Evolutionary conservation across 2,113 vertebrate genomes (phyloP).

Genomic region (Larimichthys crocea): DNA sequence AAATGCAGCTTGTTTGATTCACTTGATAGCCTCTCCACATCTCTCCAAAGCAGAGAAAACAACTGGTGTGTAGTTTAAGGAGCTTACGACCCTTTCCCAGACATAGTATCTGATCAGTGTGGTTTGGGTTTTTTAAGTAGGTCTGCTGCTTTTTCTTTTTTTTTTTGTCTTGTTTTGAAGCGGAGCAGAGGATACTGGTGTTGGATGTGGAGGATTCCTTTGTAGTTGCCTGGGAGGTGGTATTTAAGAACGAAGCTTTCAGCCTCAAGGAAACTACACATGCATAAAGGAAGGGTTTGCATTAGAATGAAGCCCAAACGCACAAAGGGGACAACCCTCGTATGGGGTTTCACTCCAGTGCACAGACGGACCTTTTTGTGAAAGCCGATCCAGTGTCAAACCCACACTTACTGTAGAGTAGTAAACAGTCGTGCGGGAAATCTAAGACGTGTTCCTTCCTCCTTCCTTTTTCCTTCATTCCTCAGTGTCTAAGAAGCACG

Average conservation of each 20-base stretch:
- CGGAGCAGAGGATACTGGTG: slow-evolving; percentile 50
- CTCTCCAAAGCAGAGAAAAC: slow-evolving; percentile 45
- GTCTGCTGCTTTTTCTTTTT: not conserved
- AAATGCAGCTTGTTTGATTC: slow-evolving; percentile 29
- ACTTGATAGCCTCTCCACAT: slow-evolving; percentile 44
- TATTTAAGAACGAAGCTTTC: slow-evolving; percentile 54
- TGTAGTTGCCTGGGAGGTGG: slow-evolving; percentile 70
- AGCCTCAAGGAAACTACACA: slow-evolving; percentile 55
- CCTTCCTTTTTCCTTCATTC: not conserved
- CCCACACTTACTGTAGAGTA: slow-evolving; percentile 16
- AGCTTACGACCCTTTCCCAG: slow-evolving; percentile 65
- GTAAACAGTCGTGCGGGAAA: not conserved
- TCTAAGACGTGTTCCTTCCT: slow-evolving; percentile 18
- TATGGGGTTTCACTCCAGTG: slow-evolving; percentile 61
- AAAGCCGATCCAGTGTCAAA: slow-evolving; percentile 36
- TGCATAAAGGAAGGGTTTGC: slow-evolving; percentile 69
- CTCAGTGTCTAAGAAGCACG: slow-evolving; percentile 98
- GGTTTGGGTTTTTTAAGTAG: slow-evolving; percentile 46
- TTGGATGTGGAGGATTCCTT: slow-evolving; percentile 69
- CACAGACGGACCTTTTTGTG: slow-evolving; percentile 35
- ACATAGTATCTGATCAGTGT: slow-evolving; percentile 55
- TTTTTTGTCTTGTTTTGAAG: slow-evolving; percentile 45
- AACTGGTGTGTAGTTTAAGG: slow-evolving; percentile 60
- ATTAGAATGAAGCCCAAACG: slow-evolving; percentile 65
- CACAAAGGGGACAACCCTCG: slow-evolving; percentile 53